These are phyloP conservation scores for Nerophis lumbriciformis DNA, from an alignment of 2,113 vertebrate genomes.

Conservation along the genomic window DNA sequence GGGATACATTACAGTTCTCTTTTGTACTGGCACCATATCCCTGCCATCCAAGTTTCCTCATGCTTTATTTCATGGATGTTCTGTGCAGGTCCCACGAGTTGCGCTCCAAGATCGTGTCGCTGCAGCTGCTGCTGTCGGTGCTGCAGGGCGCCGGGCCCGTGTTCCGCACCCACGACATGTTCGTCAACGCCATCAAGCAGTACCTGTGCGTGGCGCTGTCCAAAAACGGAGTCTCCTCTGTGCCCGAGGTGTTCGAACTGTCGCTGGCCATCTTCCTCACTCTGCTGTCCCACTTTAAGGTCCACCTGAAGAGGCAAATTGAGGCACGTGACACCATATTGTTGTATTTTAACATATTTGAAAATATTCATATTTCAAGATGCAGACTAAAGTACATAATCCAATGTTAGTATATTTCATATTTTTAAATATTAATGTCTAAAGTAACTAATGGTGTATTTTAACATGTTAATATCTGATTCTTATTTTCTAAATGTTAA, in stretches of 20 bases:
- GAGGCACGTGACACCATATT: conserved; percentile 73
- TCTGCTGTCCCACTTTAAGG: conserved; percentile 94
- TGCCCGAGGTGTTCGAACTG: conserved; percentile 97
- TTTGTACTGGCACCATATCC: too few species aligned
- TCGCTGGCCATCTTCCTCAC: conserved; percentile 97
- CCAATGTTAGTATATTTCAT: too few species aligned
- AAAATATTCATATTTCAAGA: too few species aligned
- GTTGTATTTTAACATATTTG: not conserved
- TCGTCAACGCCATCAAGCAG: conserved; percentile 96
- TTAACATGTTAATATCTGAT: too few species aligned
- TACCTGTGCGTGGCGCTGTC: conserved; percentile 96
- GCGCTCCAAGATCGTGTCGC: conserved; percentile 92
- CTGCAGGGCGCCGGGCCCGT: conserved; percentile 91
- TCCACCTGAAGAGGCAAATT: conserved; percentile 98
- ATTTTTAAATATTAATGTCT: too few species aligned
- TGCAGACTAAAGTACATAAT: too few species aligned
- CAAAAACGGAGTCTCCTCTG: conserved; percentile 95
- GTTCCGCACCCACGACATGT: conserved; percentile 97
- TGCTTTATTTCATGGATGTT: not conserved
- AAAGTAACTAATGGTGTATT: too few species aligned
- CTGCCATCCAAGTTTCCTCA: not conserved
- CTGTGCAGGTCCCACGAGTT: conserved; percentile 87
- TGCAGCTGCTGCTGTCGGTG: conserved; percentile 92
- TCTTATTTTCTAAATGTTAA: too few species aligned
- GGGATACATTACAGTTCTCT: too few species aligned